phyloP scores from a whole-genome alignment of 2,888 invertebrate genomes.

The Sialis fuliginosa region DNA sequence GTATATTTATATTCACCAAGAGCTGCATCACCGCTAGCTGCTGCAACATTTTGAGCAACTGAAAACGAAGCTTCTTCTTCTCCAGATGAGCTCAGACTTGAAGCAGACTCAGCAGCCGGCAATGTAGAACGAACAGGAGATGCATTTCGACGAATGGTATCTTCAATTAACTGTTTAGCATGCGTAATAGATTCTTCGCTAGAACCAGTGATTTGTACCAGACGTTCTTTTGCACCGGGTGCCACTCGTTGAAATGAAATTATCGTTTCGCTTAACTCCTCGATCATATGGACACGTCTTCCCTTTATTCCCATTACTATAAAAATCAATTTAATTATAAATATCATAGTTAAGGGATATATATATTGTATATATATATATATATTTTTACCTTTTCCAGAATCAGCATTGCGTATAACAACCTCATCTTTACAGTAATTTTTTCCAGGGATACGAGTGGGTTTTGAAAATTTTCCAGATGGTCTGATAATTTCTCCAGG shows the following conservation, averaged over 20 bases:
- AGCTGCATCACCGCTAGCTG: constrained; percentile 48
- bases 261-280: constrained; percentile 95
- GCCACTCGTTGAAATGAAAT: constrained; percentile 98
- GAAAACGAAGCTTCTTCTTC: constrained; percentile 38
- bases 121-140: constrained; percentile 66
- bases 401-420: constrained; percentile 86
- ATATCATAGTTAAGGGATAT: neutral
- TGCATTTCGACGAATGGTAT: constrained; percentile 87
- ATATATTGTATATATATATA: too few relatives aligned
- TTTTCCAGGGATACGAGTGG: constrained; percentile 80
- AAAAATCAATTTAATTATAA: constrained; percentile 22
- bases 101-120: constrained; percentile 35
- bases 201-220: constrained; percentile 89
- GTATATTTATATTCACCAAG: constrained; percentile 80
- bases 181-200: constrained; percentile 83
- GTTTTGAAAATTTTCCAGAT: constrained; percentile 75
- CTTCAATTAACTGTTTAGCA: constrained; percentile 86
- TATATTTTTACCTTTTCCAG: constrained; percentile 68
- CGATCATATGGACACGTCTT: constrained; percentile 94
- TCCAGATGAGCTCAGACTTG: constrained; percentile 61
- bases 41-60: constrained; percentile 16
- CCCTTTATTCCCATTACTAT: constrained; percentile 99
- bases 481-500: constrained; percentile 76
- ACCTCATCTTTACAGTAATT: constrained; percentile 92
- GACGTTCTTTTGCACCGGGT: constrained; percentile 85